Percentiles rank a stretch among this genome's conserved stretches.
Conservation (phyloP, 2,113 vertebrate species). For the Ageneiosus marmoratus region DNA sequence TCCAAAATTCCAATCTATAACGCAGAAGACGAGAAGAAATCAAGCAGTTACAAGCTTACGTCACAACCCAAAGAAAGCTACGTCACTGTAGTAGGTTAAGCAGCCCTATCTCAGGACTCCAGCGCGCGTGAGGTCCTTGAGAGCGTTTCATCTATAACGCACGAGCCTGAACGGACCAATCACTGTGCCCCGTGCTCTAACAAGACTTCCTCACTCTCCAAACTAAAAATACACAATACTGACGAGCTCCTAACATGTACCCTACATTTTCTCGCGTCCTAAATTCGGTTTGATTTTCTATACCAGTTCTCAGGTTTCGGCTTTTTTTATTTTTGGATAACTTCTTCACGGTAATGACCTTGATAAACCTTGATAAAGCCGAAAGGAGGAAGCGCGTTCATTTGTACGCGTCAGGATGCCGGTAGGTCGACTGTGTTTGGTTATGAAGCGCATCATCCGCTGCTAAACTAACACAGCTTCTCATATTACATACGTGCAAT, state of each 20-base stretch:
- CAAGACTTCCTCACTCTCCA: neutral
- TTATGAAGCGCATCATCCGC: constrained; percentile 8
- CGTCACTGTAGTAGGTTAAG: neutral
- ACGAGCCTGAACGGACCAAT: constrained; percentile 13
- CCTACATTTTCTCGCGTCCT: neutral
- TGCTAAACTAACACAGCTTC: constrained; percentile 29
- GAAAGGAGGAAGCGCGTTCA: neutral
- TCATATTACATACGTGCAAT: constrained; percentile 23
- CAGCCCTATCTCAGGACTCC: neutral
- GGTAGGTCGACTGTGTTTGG: neutral
- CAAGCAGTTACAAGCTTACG: too few relatives aligned
- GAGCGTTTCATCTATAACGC: neutral
- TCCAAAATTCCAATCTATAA: too few relatives aligned
- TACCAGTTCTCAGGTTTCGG: neutral
- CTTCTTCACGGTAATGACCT: constrained; percentile 31
- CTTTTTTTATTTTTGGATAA: neutral
- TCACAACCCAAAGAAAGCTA: constrained; percentile 12
- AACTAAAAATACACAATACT: neutral
- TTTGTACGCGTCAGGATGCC: neutral
- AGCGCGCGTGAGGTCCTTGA: neutral
- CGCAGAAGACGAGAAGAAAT: too few relatives aligned
- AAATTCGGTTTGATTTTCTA: neutral
- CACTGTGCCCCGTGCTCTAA: neutral
- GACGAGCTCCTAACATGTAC: too few relatives aligned
- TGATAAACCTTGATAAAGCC: constrained; percentile 14